Percentiles rank a stretch among this genome's conserved stretches.
These are phyloP conservation scores for Idaea aversata DNA, from an alignment of 2,888 invertebrate species.

Conservation along the genomic window DNA sequence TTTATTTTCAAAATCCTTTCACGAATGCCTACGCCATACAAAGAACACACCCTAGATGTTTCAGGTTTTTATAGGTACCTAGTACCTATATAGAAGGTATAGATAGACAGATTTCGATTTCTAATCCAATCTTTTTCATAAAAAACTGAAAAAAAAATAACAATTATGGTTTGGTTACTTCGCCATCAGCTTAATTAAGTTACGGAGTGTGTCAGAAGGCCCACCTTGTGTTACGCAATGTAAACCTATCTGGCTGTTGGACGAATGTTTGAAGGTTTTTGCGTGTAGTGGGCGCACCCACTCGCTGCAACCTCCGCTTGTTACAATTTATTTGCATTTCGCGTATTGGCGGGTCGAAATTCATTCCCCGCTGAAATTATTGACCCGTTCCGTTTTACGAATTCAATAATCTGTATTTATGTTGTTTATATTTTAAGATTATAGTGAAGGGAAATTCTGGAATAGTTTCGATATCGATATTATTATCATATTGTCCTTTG, in stretches of 20 bases:
- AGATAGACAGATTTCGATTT: too few relatives aligned
- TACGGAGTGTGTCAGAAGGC: neutral
- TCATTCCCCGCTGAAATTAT: constrained; percentile 41
- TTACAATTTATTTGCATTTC: constrained; percentile 28
- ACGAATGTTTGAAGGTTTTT: constrained; percentile 18
- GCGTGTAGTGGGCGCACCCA: constrained; percentile 39
- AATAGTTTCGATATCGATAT: neutral
- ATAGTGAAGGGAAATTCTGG: neutral
- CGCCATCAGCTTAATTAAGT: neutral
- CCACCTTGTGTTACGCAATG: constrained; percentile 13
- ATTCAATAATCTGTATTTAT: neutral
- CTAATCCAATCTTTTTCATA: too few relatives aligned
- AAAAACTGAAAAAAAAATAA: too few relatives aligned
- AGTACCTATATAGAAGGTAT: too few relatives aligned
- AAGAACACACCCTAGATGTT: too few relatives aligned
- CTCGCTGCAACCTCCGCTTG: constrained; percentile 38
- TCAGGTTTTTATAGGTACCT: too few relatives aligned
- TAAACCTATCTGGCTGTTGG: neutral
- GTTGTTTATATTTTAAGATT: neutral
- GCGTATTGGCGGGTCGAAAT: constrained; percentile 39
- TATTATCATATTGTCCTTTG: too few relatives aligned
- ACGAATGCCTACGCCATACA: too few relatives aligned
- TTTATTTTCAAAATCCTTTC: too few relatives aligned
- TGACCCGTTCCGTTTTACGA: constrained; percentile 53
- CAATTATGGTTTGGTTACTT: too few relatives aligned